Conservation (phyloP, 2,797 vertebrate species). For the Cynodonichthys magdalenae region DNA sequence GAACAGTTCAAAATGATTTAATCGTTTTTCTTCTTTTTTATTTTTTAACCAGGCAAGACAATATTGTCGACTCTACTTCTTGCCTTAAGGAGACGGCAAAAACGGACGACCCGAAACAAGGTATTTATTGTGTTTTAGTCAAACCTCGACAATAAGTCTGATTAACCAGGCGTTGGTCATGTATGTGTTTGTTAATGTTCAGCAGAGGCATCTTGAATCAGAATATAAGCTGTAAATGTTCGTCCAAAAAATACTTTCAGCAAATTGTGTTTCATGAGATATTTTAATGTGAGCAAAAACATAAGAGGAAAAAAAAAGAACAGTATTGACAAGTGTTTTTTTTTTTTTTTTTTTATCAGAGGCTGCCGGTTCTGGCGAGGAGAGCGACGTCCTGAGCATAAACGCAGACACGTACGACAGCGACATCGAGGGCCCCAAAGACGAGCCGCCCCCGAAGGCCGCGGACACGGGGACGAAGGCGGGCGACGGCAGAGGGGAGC, state of each 20-base stretch:
- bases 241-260: too few species aligned
- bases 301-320: too few species aligned
- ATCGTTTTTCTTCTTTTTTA: neutral
- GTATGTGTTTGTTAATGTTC: too few species aligned
- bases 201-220: too few species aligned
- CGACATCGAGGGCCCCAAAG: constrained; percentile 93
- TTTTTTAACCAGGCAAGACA: constrained; percentile 84
- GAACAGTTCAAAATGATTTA: constrained; percentile 31
- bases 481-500: neutral
- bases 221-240: neutral
- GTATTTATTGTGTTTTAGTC: constrained; percentile 65
- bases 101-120: constrained; percentile 87
- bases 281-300: too few species aligned
- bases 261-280: too few species aligned
- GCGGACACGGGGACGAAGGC: constrained; percentile 60
- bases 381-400: constrained; percentile 96
- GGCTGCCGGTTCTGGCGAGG: constrained; percentile 86
- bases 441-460: constrained; percentile 77
- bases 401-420: constrained; percentile 96
- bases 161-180: too few species aligned
- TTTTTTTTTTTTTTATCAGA: constrained; percentile 32
- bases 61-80: constrained; percentile 90
- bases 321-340: too few species aligned
- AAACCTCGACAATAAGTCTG: too few species aligned
- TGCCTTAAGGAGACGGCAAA: constrained; percentile 85